Conservation (phyloP, 2,113 vertebrate genomes). For the Cyprinodon brontotheroides region DNA sequence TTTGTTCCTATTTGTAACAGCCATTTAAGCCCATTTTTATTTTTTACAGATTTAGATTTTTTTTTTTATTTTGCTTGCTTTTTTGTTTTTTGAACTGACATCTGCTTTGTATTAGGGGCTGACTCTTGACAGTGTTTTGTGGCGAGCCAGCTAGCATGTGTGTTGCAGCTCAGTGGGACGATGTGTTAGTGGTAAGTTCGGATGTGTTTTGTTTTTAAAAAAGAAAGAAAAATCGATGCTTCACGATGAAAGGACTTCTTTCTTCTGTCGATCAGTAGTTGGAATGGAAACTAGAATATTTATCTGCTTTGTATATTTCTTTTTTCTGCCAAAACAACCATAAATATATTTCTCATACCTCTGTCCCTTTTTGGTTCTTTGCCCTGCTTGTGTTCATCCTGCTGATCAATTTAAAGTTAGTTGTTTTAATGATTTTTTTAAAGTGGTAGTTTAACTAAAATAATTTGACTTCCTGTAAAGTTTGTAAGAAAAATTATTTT, state of each 20-base stretch:
- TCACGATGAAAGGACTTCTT: constrained; percentile 61
- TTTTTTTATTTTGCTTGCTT: constrained; percentile 58
- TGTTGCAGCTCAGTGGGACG: constrained; percentile 64
- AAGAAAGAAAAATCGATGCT: constrained; percentile 21
- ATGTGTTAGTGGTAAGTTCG: constrained; percentile 60
- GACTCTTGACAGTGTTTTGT: constrained; percentile 61
- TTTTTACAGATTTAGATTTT: constrained; percentile 2
- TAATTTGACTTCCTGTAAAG: neutral
- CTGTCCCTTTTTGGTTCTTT: neutral
- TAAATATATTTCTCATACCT: constrained; percentile 76
- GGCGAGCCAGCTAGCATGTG: constrained; percentile 77
- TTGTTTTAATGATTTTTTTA: neutral
- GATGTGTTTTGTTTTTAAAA: constrained; percentile 53
- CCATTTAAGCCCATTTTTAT: too few species aligned
- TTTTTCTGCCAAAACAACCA: constrained; percentile 64
- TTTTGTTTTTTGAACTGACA: constrained; percentile 69
- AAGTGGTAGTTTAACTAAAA: neutral
- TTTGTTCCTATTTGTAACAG: too few species aligned
- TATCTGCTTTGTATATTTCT: constrained; percentile 77
- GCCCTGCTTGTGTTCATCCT: neutral
- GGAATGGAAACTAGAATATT: constrained; percentile 68
- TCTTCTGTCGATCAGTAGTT: constrained; percentile 52
- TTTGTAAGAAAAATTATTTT: neutral
- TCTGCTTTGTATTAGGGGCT: constrained; percentile 70
- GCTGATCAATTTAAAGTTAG: neutral